These are phyloP conservation scores for Apantesis nais DNA, from an alignment of 2,888 invertebrate genomes.

Conservation along the genomic window DNA sequence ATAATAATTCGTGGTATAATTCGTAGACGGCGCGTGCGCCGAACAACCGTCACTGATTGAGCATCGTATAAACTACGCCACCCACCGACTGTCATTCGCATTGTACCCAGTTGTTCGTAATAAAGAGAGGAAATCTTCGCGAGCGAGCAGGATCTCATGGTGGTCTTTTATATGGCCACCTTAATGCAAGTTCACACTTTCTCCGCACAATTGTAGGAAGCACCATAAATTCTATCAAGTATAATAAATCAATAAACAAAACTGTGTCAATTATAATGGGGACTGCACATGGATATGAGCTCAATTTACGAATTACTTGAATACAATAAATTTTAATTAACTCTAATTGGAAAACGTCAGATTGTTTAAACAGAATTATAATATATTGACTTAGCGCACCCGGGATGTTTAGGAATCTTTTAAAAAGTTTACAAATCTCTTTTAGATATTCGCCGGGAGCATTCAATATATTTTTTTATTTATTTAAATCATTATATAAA, in stretches of 20 bases:
- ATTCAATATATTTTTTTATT: background rate
- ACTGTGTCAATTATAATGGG: constrained; percentile 65
- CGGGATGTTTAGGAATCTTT: constrained; percentile 16
- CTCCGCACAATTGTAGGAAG: constrained; percentile 35
- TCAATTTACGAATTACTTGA: constrained; percentile 66
- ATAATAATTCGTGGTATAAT: constrained; percentile 71
- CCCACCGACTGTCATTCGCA: constrained; percentile 73
- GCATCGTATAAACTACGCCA: constrained; percentile 71
- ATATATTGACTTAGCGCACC: constrained; percentile 35
- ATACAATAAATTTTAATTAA: constrained; percentile 73
- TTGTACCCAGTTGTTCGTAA: constrained; percentile 57
- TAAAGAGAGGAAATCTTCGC: constrained; percentile 50
- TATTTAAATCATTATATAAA: background rate
- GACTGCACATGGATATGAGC: constrained; percentile 55
- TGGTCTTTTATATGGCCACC: constrained; percentile 43
- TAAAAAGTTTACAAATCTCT: background rate
- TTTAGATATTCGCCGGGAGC: background rate
- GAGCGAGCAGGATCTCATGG: constrained; percentile 36
- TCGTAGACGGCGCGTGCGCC: constrained; percentile 73
- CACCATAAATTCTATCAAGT: constrained; percentile 55
- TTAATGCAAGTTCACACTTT: constrained; percentile 45
- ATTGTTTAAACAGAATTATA: constrained; percentile 36
- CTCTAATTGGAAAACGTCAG: constrained; percentile 66
- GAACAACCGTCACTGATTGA: constrained; percentile 77
- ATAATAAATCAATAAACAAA: constrained; percentile 73